phyloP scores from a whole-genome alignment of 1,140 invertebrate genomes.

The Drosophila littoralis region DNA sequence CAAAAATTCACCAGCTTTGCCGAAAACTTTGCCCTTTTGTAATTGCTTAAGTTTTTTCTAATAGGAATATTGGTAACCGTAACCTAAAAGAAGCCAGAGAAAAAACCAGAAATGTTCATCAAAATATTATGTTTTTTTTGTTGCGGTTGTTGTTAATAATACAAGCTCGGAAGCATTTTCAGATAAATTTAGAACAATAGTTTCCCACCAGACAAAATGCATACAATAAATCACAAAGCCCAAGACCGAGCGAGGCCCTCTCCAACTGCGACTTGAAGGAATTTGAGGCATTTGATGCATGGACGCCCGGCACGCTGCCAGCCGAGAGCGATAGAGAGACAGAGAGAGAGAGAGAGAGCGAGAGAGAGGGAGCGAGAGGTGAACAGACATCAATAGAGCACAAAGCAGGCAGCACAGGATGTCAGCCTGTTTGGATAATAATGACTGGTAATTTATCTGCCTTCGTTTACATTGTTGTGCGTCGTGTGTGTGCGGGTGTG shows the following conservation, averaged over 20 bases:
- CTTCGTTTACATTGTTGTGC: constrained; percentile 76
- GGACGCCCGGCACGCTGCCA: constrained; percentile 61
- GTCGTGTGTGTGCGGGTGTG: constrained; percentile 15
- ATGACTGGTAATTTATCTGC: constrained; percentile 80
- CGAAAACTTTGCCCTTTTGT: constrained; percentile 53
- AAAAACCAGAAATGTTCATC: constrained; percentile 46
- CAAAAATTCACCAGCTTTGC: constrained; percentile 49
- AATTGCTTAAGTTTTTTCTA: constrained; percentile 37
- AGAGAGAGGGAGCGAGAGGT: constrained; percentile 1
- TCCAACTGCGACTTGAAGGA: constrained; percentile 43
- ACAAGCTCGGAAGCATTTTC: not conserved
- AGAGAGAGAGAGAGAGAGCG: not conserved
- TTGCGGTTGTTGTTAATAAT: constrained; percentile 2
- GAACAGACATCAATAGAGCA: not conserved
- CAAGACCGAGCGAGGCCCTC: not conserved
- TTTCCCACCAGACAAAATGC: constrained; percentile 32
- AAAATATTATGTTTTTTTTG: constrained; percentile 18
- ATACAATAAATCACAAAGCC: constrained; percentile 39
- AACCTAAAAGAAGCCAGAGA: constrained; percentile 71
- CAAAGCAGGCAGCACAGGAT: constrained; percentile 28
- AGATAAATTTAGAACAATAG: constrained; percentile 27
- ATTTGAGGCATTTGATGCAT: constrained; percentile 67
- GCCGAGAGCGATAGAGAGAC: constrained; percentile 10
- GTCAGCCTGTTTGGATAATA: constrained; percentile 76
- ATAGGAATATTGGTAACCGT: constrained; percentile 75